Evolutionary conservation across 2,113 vertebrate species (phyloP).

Genomic region (Acrocephalus arundinaceus): DNA sequence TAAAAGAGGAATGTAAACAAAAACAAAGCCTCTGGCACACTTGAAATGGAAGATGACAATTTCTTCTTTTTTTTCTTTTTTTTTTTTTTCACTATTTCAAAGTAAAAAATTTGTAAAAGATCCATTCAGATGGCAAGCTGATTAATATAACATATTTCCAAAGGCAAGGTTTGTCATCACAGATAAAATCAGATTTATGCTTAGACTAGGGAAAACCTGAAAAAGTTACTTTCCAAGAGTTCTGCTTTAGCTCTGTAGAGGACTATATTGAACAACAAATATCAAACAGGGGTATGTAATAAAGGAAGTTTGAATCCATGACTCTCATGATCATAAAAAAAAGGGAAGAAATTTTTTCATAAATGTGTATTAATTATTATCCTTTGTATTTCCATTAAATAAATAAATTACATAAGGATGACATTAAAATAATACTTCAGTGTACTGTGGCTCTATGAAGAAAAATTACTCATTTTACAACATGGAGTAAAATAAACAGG

Average conservation of each 20-base stretch:
- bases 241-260: background rate
- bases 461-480: background rate
- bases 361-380: background rate
- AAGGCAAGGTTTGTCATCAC: conserved; percentile 25
- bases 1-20: conserved; percentile 57
- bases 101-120: background rate
- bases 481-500: background rate
- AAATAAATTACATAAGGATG: background rate
- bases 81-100: background rate
- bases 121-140: conserved; percentile 22
- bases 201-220: background rate
- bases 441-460: background rate
- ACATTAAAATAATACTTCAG: background rate
- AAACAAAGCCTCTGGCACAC: conserved; percentile 52
- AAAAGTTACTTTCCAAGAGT: background rate
- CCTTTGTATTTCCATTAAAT: background rate
- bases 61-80: background rate
- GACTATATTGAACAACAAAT: background rate
- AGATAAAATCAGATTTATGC: conserved; percentile 3
- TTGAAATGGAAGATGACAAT: conserved; percentile 32
- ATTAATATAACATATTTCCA: conserved; percentile 25
- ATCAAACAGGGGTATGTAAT: background rate
- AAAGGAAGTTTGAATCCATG: background rate
- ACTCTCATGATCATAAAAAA: background rate
- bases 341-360: background rate